Evolutionary conservation across 1,140 invertebrate genomes (phyloP).

Genomic region (Thaumatotibia leucotreta): DNA sequence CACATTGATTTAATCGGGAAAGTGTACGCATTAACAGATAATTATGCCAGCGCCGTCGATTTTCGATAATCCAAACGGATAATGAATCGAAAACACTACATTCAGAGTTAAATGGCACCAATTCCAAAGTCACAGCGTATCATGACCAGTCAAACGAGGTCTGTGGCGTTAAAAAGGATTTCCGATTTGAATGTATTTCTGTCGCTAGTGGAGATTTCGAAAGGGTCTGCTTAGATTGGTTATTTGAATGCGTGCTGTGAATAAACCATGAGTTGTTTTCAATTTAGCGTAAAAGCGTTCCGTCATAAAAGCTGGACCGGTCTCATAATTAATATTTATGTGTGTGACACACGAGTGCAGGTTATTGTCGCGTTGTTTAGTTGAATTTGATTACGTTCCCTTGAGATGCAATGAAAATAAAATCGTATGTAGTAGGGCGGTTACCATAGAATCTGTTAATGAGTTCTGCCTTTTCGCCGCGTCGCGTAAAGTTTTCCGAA

Average conservation of each 20-base stretch:
- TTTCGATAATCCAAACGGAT: constrained; percentile 16
- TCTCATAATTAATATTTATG: constrained; percentile 60
- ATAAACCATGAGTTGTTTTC: constrained; percentile 74
- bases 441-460: no score
- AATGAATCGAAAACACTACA: constrained; percentile 46
- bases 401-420: neutral
- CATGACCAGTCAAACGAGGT: constrained; percentile 27
- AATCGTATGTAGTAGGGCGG: no score
- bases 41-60: neutral
- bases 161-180: constrained; percentile 21
- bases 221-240: constrained; percentile 44
- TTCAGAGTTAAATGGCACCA: constrained; percentile 32
- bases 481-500: no score
- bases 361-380: neutral
- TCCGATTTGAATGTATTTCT: constrained; percentile 11
- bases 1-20: neutral
- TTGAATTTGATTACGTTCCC: neutral
- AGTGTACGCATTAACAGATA: neutral
- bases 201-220: constrained; percentile 26
- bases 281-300: constrained; percentile 70
- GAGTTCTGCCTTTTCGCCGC: no score
- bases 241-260: constrained; percentile 45
- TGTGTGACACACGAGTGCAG: constrained; percentile 9
- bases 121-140: constrained; percentile 25
- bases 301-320: constrained; percentile 57